phyloP scores from a whole-genome alignment of 1,140 invertebrate genomes.

The Venturia canescens region DNA sequence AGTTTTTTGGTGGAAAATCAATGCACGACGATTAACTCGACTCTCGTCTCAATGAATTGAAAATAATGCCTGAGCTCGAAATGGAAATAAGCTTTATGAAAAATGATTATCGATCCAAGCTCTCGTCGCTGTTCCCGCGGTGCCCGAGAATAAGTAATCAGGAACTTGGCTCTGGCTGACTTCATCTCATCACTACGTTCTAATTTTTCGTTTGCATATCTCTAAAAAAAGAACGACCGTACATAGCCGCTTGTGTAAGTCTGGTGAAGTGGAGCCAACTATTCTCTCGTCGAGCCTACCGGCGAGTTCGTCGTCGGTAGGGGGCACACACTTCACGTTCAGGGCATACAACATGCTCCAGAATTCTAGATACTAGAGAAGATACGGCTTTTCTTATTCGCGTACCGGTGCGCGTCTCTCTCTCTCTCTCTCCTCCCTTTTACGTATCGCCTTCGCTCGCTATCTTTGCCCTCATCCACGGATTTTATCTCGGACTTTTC shows the following conservation, averaged over 20 bases:
- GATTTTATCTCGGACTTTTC: slow-evolving; percentile 38
- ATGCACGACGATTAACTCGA: too few species aligned
- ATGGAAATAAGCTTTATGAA: background rate
- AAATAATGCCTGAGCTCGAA: background rate
- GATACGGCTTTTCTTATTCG: background rate
- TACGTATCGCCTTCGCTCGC: background rate
- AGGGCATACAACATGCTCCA: slow-evolving; percentile 59
- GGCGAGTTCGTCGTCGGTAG: slow-evolving; percentile 44
- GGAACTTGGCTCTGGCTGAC: background rate
- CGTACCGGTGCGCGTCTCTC: background rate
- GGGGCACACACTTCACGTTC: slow-evolving; percentile 61
- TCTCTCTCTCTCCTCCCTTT: background rate
- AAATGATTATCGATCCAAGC: background rate
- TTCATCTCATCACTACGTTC: slow-evolving; percentile 55
- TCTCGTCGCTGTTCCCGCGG: background rate
- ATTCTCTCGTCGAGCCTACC: slow-evolving; percentile 62
- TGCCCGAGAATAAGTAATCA: background rate
- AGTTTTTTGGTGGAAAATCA: too few species aligned
- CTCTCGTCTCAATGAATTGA: too few species aligned
- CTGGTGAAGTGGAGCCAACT: slow-evolving; percentile 62
- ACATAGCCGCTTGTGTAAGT: slow-evolving; percentile 55
- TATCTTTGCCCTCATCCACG: slow-evolving; percentile 31
- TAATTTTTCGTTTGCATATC: slow-evolving; percentile 67
- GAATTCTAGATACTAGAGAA: slow-evolving; percentile 67
- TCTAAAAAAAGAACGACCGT: slow-evolving; percentile 61